These are phyloP conservation scores for Cephalopachus bancanus DNA, from an alignment of 2,797 vertebrate species.

Conservation along the genomic window DNA sequence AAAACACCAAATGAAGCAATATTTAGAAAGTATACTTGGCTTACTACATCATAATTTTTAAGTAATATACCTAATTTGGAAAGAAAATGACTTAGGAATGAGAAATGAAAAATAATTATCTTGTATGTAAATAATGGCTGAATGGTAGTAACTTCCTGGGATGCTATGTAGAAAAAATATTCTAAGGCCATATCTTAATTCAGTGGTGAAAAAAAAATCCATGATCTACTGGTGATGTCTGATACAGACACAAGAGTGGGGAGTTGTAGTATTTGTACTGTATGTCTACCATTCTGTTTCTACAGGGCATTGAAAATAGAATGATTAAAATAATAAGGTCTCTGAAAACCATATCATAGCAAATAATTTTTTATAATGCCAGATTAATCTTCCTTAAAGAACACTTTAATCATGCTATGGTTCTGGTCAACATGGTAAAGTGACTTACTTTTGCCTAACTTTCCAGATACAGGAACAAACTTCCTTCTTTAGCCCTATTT, in stretches of 20 bases:
- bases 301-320: not conserved
- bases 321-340: not conserved
- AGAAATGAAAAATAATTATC: constrained; percentile 11
- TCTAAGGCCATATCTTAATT: constrained; percentile 7
- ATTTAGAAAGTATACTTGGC: not conserved
- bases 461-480: not conserved
- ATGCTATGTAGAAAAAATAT: not conserved
- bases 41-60: not conserved
- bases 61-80: not conserved
- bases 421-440: not conserved
- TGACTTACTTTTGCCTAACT: not conserved
- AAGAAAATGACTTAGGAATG: not conserved
- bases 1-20: not conserved
- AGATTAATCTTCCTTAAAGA: constrained; percentile 37
- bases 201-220: not conserved
- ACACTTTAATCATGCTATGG: not conserved
- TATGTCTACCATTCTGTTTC: not conserved
- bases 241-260: not conserved
- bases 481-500: not conserved
- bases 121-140: constrained; percentile 12
- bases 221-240: not conserved
- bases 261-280: not conserved
- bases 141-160: not conserved
- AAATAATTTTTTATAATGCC: not conserved
- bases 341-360: not conserved